Percentiles rank a stretch among this genome's conserved stretches.
Conservation (phyloP, 2,888 invertebrate species). For the Stenchaetothrips biformis region DNA sequence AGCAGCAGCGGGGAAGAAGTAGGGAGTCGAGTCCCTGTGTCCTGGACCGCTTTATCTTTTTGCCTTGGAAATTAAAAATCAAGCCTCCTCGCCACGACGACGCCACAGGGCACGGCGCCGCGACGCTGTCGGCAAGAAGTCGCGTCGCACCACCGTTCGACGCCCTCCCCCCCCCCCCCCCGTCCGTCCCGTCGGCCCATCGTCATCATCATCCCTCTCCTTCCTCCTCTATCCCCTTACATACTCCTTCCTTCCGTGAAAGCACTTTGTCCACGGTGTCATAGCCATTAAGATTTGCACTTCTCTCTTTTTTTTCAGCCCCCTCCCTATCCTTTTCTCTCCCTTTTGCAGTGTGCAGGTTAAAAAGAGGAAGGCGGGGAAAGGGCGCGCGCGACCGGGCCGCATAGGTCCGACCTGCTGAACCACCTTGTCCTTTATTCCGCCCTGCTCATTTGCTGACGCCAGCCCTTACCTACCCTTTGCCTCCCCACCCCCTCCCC, state of each 20-base stretch:
- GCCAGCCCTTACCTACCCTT: neutral
- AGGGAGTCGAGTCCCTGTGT: neutral
- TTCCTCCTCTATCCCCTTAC: neutral
- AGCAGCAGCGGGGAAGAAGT: neutral
- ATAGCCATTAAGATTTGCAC: neutral
- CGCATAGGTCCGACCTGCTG: too few species aligned
- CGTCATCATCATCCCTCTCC: neutral
- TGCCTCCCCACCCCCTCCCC: too few species aligned
- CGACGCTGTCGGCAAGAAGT: neutral
- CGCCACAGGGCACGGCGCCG: too few species aligned
- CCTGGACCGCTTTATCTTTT: neutral
- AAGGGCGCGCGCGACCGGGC: neutral
- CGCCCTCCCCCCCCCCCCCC: neutral
- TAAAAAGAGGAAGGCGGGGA: neutral
- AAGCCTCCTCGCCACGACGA: neutral
- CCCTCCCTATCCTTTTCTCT: neutral
- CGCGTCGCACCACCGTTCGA: too few species aligned
- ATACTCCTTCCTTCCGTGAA: neutral
- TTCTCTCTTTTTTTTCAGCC: neutral
- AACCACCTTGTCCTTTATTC: too few species aligned
- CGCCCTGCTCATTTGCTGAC: too few species aligned
- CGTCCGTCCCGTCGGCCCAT: neutral
- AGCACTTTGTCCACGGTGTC: slow-evolving; percentile 12
- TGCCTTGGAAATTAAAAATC: slow-evolving; percentile 18
- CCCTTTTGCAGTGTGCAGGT: neutral